Evolutionary conservation across 1,140 invertebrate genomes (phyloP), one percentile per base, ranked within the genome.

Genomic region (Gonioctena quinquepunctata): DNA sequence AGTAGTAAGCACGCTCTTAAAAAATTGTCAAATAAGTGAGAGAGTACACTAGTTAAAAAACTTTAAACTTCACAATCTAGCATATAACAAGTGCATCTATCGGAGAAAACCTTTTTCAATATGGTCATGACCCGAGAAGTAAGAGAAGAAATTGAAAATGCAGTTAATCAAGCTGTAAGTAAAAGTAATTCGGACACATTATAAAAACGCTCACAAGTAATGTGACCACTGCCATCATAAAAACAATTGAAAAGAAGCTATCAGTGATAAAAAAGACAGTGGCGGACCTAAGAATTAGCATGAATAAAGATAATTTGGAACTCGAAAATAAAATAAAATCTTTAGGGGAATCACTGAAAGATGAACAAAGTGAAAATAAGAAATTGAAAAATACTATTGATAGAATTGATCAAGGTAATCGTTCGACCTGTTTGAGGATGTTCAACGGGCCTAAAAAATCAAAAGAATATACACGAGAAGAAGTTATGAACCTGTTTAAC

Each of bases 121-220:
- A 62, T 62, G 59, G 59, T 62, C n/a, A 27, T 62, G 16, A 62
- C 26, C 13, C 59, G 59, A 18, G 59, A 62, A 62, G 25, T 26
- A 8, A 11, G 59, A 33, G 59, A 62, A 28, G 59, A 62, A 62
- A 28, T 33, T 23, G 27, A 61, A 62, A 28, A 26, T 13, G 59
- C 59, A 28, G 59, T 62, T 26, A 27, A 26, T 62, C 25, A 62
- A 18, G 59, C 59, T 62, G 59, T 62, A 26, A 26, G 28, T 62
- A 62, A 62, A 28, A 16, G 59, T 11, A 62, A 26, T 16, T 28
- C 25, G 25, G 59, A 62, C 16, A 25, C 25, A 62, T 11, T 62
- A 28, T 62, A 62, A 62, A 62, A 62, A 62, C 59, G n/a, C 13
- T 62, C 28, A 33, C 19, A 42, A 62, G 28, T 19, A 62, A 62